Conservation (phyloP, 2,113 vertebrate genomes). For the Eubucco bourcierii region DNA sequence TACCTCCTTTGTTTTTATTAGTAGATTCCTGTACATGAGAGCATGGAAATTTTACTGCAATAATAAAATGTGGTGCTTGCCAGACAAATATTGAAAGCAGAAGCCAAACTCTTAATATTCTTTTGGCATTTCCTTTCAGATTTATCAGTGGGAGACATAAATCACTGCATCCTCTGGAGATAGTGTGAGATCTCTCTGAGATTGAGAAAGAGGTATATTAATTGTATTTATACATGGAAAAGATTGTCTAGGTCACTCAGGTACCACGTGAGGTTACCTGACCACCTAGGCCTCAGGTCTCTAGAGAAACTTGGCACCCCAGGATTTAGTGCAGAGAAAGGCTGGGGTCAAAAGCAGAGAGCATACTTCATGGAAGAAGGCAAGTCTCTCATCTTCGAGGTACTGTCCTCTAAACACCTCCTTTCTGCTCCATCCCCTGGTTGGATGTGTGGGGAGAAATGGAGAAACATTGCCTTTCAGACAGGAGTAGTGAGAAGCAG, state of each 20-base stretch:
- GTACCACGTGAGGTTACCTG: background rate
- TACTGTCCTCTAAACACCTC: background rate
- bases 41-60: slow-evolving; percentile 29
- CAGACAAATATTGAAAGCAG: slow-evolving; percentile 11
- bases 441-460: background rate
- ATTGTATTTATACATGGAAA: background rate
- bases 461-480: background rate
- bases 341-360: background rate
- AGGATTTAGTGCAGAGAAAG: background rate
- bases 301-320: background rate
- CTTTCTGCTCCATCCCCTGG: background rate
- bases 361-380: background rate
- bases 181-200: background rate
- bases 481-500: background rate
- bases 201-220: background rate
- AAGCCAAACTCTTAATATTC: background rate
- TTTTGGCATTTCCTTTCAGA: background rate
- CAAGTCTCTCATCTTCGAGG: background rate
- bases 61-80: background rate
- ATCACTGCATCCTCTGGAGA: background rate
- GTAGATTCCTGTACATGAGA: slow-evolving; percentile 9
- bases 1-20: slow-evolving; percentile 40
- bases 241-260: background rate
- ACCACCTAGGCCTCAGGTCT: background rate
- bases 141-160: background rate